These are phyloP conservation scores for Ammodytes marinus DNA, from an alignment of 2,113 vertebrate species.

Conservation along the genomic window DNA sequence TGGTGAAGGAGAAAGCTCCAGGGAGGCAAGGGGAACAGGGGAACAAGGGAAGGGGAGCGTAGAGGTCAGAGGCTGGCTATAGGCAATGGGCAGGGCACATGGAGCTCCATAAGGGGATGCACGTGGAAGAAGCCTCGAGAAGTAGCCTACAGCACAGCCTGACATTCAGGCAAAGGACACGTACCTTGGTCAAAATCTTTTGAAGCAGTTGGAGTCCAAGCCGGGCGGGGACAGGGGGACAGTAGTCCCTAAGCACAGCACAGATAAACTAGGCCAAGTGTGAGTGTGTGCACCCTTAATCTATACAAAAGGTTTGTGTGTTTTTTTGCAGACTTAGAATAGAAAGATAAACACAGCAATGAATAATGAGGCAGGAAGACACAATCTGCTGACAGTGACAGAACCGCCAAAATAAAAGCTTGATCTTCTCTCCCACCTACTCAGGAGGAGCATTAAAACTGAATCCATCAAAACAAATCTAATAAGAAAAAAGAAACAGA, in stretches of 20 bases:
- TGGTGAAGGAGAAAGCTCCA: constrained; percentile 43
- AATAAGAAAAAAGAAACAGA: not conserved
- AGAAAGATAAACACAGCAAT: not conserved
- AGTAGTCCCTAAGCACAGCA: too few relatives aligned
- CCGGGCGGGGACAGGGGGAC: too few relatives aligned
- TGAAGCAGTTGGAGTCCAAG: too few relatives aligned
- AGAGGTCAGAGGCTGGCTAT: constrained; percentile 52
- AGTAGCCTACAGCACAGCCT: not conserved
- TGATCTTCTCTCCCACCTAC: not conserved
- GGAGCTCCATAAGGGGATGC: constrained; percentile 7
- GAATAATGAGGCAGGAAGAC: constrained; percentile 8
- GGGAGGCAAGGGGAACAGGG: constrained; percentile 19
- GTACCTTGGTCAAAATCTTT: too few relatives aligned
- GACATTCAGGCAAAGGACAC: not conserved
- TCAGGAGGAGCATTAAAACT: not conserved
- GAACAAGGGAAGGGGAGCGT: constrained; percentile 20
- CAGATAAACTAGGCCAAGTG: too few relatives aligned
- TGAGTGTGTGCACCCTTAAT: not conserved
- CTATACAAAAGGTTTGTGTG: not conserved
- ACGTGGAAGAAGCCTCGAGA: constrained; percentile 30
- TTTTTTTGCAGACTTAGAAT: constrained; percentile 2
- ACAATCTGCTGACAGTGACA: constrained; percentile 12
- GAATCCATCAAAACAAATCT: constrained; percentile 1
- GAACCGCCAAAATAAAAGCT: not conserved
- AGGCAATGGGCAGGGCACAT: constrained; percentile 8